Evolutionary conservation across 1,140 invertebrate genomes (phyloP).

Genomic region (Drosophila subpulchrella): DNA sequence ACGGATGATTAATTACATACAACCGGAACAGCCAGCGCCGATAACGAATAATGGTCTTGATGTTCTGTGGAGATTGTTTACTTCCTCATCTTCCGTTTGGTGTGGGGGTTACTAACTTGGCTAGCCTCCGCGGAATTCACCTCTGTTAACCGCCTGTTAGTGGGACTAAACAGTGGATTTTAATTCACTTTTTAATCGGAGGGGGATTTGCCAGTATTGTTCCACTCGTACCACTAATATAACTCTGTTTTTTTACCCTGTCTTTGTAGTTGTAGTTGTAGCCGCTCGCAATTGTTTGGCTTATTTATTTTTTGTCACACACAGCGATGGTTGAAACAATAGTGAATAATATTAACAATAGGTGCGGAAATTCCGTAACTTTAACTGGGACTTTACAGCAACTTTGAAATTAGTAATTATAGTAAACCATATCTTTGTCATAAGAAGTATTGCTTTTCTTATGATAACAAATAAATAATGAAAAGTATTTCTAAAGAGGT

Average conservation of each 20-base stretch:
- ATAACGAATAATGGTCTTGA: conserved; percentile 21
- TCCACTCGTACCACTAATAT: background rate
- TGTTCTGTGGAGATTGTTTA: conserved; percentile 4
- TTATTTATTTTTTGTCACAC: conserved; percentile 44
- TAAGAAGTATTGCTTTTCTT: too few species aligned
- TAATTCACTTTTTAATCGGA: conserved; percentile 8
- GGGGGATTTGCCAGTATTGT: conserved; percentile 9
- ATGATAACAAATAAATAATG: too few species aligned
- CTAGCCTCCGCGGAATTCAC: conserved; percentile 46
- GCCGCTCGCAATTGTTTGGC: conserved; percentile 47
- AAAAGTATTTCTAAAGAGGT: too few species aligned
- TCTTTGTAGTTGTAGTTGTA: conserved; percentile 9
- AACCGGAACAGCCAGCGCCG: conserved; percentile 49
- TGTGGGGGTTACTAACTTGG: conserved; percentile 66
- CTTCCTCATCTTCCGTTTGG: conserved; percentile 14
- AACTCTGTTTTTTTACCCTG: background rate
- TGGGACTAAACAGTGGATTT: background rate
- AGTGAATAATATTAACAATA: background rate
- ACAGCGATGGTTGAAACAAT: conserved; percentile 12
- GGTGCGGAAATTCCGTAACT: too few species aligned
- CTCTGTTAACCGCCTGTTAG: conserved; percentile 21
- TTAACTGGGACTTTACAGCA: too few species aligned
- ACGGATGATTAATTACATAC: conserved; percentile 56
- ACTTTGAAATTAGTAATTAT: too few species aligned
- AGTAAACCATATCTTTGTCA: too few species aligned